phyloP scores from a whole-genome alignment of 2,888 invertebrate species.

The Melolontha melolontha region DNA sequence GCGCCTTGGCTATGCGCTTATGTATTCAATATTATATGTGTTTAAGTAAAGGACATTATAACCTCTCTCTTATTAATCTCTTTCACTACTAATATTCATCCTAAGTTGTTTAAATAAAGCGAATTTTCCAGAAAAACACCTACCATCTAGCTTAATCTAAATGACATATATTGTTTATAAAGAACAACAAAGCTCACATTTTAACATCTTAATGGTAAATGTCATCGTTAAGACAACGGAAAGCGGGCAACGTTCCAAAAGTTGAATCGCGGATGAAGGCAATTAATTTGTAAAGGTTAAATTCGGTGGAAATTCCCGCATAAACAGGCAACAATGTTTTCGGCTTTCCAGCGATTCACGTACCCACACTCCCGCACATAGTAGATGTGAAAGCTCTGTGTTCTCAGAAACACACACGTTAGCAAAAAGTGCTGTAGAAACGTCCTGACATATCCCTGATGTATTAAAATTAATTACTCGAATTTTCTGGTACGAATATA shows the following conservation, averaged over 20 bases:
- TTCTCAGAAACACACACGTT: constrained; percentile 21
- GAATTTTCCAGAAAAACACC: too few relatives aligned
- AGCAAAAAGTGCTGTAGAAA: neutral
- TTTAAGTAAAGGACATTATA: too few relatives aligned
- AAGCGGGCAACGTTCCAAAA: constrained; percentile 20
- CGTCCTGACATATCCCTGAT: constrained; percentile 6
- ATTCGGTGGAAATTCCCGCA: constrained; percentile 19
- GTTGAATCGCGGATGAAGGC: constrained; percentile 6
- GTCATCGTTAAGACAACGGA: neutral
- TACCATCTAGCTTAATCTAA: too few relatives aligned
- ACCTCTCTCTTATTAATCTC: too few relatives aligned
- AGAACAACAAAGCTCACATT: neutral
- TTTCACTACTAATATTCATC: too few relatives aligned
- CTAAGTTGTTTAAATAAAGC: too few relatives aligned
- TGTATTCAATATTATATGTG: too few relatives aligned
- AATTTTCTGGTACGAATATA: neutral
- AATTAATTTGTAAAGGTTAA: constrained; percentile 28
- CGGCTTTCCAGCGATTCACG: neutral
- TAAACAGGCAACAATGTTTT: constrained; percentile 16
- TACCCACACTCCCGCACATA: too few relatives aligned
- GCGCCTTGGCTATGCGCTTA: too few relatives aligned
- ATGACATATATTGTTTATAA: neutral
- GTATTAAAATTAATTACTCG: constrained; percentile 18
- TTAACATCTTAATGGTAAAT: constrained; percentile 24
- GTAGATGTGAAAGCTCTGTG: neutral